These are phyloP conservation scores for Charanyca ferruginea DNA, from an alignment of 2,888 invertebrate genomes.

Conservation along the genomic window DNA sequence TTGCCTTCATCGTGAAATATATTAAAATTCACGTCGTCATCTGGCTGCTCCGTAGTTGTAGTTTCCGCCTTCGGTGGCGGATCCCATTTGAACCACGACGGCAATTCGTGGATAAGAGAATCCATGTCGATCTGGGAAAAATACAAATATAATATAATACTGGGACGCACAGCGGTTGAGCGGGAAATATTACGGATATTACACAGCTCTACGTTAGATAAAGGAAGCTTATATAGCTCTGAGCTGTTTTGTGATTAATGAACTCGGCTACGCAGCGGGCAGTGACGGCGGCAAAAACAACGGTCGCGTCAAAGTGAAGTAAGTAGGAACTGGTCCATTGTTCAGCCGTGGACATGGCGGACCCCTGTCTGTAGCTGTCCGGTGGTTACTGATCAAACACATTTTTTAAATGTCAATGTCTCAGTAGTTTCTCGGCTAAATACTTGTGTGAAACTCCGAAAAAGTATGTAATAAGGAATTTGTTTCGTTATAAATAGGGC, in stretches of 20 bases:
- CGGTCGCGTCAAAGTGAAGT: slow-evolving; percentile 81
- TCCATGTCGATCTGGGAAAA: slow-evolving; percentile 85
- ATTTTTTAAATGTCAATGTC: slow-evolving; percentile 60
- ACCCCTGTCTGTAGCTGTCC: slow-evolving; percentile 69
- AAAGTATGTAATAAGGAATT: not conserved
- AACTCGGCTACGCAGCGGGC: slow-evolving; percentile 79
- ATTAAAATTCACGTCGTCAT: slow-evolving; percentile 84
- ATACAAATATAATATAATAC: slow-evolving; percentile 50
- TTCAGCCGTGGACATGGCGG: slow-evolving; percentile 70
- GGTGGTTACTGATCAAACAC: slow-evolving; percentile 59
- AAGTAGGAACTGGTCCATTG: slow-evolving; percentile 78
- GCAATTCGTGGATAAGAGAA: slow-evolving; percentile 82
- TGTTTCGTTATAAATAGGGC: too few species aligned
- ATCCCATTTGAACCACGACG: slow-evolving; percentile 89
- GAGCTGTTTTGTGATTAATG: slow-evolving; percentile 88
- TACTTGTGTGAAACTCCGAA: slow-evolving; percentile 4
- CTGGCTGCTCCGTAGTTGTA: slow-evolving; percentile 84
- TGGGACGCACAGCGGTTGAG: slow-evolving; percentile 52
- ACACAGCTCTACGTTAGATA: slow-evolving; percentile 72
- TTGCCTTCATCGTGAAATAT: slow-evolving; percentile 87
- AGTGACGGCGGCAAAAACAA: slow-evolving; percentile 81
- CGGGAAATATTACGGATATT: slow-evolving; percentile 66
- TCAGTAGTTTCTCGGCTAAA: slow-evolving; percentile 23
- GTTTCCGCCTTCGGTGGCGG: slow-evolving; percentile 84
- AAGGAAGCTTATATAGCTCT: slow-evolving; percentile 81